Base-by-base conservation (phyloP, 2,113 vertebrate species). In the Platysteira castanea region DNA sequence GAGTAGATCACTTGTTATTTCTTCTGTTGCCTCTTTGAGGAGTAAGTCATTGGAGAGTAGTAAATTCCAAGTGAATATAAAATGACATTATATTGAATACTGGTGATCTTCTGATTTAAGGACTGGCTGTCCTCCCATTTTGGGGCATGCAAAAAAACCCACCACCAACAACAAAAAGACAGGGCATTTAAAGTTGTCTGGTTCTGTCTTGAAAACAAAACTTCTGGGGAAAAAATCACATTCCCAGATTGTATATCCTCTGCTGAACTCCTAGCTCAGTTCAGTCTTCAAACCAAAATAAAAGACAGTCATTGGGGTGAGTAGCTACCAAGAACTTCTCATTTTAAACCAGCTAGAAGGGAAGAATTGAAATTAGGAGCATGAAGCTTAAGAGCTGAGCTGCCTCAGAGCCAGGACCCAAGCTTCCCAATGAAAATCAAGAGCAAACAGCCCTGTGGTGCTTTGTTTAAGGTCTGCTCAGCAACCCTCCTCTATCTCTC, bases 111-210 rank as follows among this genome's bases (percentile, higher is more conserved):
- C 30, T 73, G 4, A 73, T 57, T 46, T 74, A 69, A 74, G 42
- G 14, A 59, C 26, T 94, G 49, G 2, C 7, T 92, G 26, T 35
- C 18, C 6, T 80, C 27, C 9, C 10, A 20, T 63, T 68, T 60
- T n/a, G 20, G 30, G 39, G 11, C 18, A 63, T 39, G 6, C 2
- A 33, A 37, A 31, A 64, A 33, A 5, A 1, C 10, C 26, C 33
- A 24, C 33, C 17, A 31, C 7, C 23, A 47, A 0, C 14, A 23
- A 8, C n/a, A 68, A 37, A 56, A 41, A 60, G 4, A 63, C 5
- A 21, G 24, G 9, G 6, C 0, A 0, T 7, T 46, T 56, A 23
- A 0, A 49, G 19, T 23, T 57, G 8, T 46, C 16, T 5, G 2
- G 0, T 60, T 78, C 63, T 75, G 13, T 2, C 31, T 65, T 87